Evolutionary conservation across 2,888 invertebrate genomes (phyloP).

Genomic region (Temnothorax rugatulus): DNA sequence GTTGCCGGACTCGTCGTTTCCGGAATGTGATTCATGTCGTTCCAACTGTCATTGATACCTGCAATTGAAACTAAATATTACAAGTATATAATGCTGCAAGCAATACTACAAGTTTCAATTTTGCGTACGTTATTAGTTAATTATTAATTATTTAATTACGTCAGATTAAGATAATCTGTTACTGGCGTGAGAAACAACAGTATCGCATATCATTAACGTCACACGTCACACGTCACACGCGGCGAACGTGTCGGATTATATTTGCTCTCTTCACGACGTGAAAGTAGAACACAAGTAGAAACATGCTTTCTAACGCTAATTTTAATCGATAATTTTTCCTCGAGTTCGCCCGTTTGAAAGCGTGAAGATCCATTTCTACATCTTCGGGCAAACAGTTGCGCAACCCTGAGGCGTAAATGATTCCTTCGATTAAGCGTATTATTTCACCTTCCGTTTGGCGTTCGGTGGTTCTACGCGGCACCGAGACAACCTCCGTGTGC

Average conservation of each 20-base stretch:
- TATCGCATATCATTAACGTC: background rate
- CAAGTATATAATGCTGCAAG: background rate
- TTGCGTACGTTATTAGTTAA: background rate
- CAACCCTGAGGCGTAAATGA: conserved; percentile 30
- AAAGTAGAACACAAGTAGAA: background rate
- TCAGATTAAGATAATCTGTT: background rate
- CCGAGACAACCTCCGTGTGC: background rate
- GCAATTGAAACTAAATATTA: background rate
- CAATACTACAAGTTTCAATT: background rate
- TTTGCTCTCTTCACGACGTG: background rate
- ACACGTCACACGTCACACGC: background rate
- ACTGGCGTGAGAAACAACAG: background rate
- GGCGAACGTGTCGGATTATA: background rate
- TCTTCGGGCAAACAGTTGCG: conserved; percentile 15
- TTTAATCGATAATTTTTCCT: conserved; percentile 1
- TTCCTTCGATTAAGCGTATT: background rate
- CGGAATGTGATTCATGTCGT: conserved; percentile 18
- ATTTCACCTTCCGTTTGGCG: conserved; percentile 44
- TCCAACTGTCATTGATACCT: conserved; percentile 19
- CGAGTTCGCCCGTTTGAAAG: background rate
- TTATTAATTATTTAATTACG: conserved; percentile 1
- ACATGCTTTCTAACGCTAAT: background rate
- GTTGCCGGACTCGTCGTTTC: conserved; percentile 38
- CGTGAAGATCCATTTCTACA: background rate
- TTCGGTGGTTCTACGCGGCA: conserved; percentile 37